Evolutionary conservation across 1,140 invertebrate genomes (phyloP), one percentile per base, ranked within the genome.

Genomic region (Drosophila sproati): DNA sequence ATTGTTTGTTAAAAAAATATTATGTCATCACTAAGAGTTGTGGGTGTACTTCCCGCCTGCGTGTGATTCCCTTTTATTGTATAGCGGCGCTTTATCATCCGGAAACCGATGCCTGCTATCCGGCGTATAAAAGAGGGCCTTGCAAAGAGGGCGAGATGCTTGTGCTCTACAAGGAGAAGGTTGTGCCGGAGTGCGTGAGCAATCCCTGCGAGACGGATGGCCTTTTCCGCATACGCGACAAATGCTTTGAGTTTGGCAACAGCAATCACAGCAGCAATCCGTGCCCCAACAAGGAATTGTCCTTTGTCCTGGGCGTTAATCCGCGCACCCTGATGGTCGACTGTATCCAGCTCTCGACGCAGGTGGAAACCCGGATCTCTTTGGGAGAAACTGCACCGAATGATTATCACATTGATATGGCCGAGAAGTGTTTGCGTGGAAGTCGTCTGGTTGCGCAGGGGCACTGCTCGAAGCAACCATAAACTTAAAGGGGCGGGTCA

Each of bases 11-110:
- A 20, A 2, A 2, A 20, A 20, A 20, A 20, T 20, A 20, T 20
- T 20, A 20, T 20, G 20, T 20, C 20, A 20, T 20, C 20, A 20
- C 20, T 20, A 20, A 20, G 20, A 20, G 20, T 20, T 20, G 20
- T 20, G 20, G 20, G 39, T 41, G 6, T 41, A 41, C 39, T 41
- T 3, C 39, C 7, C 39, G 12, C 3, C 8, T 20, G 20, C 37
- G 31, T 50, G 67, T 74, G 48, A 28, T 69, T 86, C 56, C 60
- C 51, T 45, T 10, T 41, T 10, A 2, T 41, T 66, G 69, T 32
- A 32, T 91, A 95, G 94, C 93, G 61, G 94, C 94, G 72, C 55
- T 96, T 1, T 96, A 95, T 78, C 94, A 95, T 77, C 94, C 95
- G 8, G 76, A 91, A 12, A 93, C 93, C 3, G 93, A 95, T 69